Conservation (phyloP, 2,888 invertebrate genomes). For the Leucophenga maculata region DNA sequence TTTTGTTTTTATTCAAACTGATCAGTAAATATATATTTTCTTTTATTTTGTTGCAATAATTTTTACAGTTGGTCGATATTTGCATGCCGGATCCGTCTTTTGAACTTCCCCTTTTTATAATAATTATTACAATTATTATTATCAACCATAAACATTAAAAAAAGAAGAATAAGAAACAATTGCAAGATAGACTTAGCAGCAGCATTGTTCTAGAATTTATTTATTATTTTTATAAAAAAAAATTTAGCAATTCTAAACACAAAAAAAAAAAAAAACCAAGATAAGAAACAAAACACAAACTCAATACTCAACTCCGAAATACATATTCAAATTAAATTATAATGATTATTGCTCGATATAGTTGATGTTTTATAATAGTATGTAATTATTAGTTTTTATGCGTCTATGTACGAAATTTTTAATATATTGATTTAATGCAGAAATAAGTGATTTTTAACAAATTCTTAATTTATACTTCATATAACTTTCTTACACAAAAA, state of each 20-base stretch:
- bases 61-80: constrained; percentile 74
- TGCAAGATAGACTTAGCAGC: constrained; percentile 24
- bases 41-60: constrained; percentile 56
- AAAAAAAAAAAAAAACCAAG: constrained; percentile 46
- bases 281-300: constrained; percentile 31
- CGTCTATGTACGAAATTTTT: constrained; percentile 56
- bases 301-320: constrained; percentile 31
- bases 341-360: constrained; percentile 6
- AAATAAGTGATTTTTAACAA: constrained; percentile 64
- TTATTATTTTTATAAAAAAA: constrained; percentile 1
- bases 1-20: constrained; percentile 30
- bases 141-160: constrained; percentile 35
- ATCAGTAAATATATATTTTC: constrained; percentile 37
- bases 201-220: constrained; percentile 36
- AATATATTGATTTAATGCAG: constrained; percentile 31
- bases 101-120: constrained; percentile 62
- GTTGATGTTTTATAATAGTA: constrained; percentile 38
- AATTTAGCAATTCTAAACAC: constrained; percentile 23
- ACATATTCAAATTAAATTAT: constrained; percentile 24
- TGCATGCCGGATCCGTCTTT: constrained; percentile 74
- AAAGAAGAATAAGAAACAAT: constrained; percentile 20
- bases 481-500: neutral
- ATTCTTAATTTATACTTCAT: constrained; percentile 27
- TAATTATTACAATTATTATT: constrained; percentile 28
- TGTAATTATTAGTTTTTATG: constrained; percentile 48